phyloP scores from a whole-genome alignment of 2,888 invertebrate genomes.

The Drosophila greeni region DNA sequence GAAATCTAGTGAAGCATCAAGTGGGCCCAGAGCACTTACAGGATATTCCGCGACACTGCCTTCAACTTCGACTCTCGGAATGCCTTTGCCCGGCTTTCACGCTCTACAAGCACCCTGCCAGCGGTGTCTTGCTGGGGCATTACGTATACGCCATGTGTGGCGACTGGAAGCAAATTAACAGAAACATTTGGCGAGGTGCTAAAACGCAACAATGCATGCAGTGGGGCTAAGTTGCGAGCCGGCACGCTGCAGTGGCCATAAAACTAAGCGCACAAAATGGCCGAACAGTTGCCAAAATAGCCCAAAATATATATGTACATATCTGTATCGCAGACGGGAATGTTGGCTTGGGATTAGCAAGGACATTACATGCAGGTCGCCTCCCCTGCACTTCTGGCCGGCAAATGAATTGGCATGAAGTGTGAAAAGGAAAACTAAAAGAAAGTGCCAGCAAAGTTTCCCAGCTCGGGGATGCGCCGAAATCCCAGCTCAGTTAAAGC shows the following conservation, averaged over 20 bases:
- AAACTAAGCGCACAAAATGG: constrained; percentile 43
- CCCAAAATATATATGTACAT: constrained; percentile 9
- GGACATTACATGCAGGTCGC: constrained; percentile 28
- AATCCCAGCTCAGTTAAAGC: constrained; percentile 38
- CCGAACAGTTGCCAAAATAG: constrained; percentile 37
- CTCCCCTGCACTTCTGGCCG: constrained; percentile 7
- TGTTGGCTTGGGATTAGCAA: constrained; percentile 43
- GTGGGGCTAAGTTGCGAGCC: constrained; percentile 20
- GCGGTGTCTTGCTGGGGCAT: constrained; percentile 2
- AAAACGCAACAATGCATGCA: constrained; percentile 45
- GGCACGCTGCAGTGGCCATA: constrained; percentile 40
- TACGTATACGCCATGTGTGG: constrained; percentile 30
- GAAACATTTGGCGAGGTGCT: constrained; percentile 48
- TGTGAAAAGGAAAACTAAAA: constrained; percentile 24
- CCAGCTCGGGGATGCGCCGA: constrained; percentile 13
- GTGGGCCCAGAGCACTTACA: constrained; percentile 42
- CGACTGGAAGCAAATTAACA: constrained; percentile 46
- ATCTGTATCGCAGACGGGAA: constrained; percentile 28
- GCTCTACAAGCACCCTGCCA: not conserved
- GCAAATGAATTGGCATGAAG: constrained; percentile 40
- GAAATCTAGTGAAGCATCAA: constrained; percentile 18
- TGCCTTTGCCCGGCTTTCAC: constrained; percentile 33
- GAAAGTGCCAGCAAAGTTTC: constrained; percentile 17
- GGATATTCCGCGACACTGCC: constrained; percentile 22
- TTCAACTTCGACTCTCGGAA: not conserved